Conservation (phyloP, 2,888 invertebrate species). For the Andricus quercusramuli region DNA sequence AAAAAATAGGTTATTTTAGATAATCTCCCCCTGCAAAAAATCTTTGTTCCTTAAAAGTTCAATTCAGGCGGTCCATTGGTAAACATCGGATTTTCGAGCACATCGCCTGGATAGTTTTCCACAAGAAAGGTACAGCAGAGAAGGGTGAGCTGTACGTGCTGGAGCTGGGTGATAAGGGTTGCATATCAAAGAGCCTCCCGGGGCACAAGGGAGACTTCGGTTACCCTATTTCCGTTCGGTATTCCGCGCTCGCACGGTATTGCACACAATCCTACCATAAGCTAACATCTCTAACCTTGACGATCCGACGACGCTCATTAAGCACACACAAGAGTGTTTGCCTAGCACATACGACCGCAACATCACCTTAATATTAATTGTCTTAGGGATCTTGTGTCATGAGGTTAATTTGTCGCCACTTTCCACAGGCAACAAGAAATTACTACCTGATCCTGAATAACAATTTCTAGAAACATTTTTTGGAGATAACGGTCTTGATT, state of each 20-base stretch:
- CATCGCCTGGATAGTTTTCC: constrained; percentile 43
- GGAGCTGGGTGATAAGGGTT: constrained; percentile 48
- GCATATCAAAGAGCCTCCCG: constrained; percentile 50
- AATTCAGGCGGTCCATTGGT: constrained; percentile 31
- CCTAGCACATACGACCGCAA: constrained; percentile 36
- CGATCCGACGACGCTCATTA: constrained; percentile 48
- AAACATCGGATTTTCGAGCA: constrained; percentile 51
- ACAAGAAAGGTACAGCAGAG: constrained; percentile 46
- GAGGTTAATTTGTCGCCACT: constrained; percentile 57
- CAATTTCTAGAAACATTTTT: background rate
- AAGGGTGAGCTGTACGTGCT: constrained; percentile 48
- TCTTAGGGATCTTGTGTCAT: constrained; percentile 52
- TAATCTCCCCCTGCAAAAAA: background rate
- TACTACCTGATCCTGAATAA: background rate
- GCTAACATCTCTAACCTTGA: constrained; percentile 46
- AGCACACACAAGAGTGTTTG: constrained; percentile 47
- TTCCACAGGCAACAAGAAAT: constrained; percentile 6
- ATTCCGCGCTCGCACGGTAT: constrained; percentile 52
- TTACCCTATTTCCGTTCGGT: constrained; percentile 52
- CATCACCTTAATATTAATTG: constrained; percentile 60
- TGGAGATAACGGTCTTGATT: no score
- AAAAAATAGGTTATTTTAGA: constrained; percentile 4
- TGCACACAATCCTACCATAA: constrained; percentile 49
- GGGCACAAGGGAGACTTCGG: constrained; percentile 35
- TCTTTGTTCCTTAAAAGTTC: background rate